These are phyloP conservation scores for Sciurus niger DNA, from an alignment of 2,113 vertebrate genomes.

Conservation along the genomic window DNA sequence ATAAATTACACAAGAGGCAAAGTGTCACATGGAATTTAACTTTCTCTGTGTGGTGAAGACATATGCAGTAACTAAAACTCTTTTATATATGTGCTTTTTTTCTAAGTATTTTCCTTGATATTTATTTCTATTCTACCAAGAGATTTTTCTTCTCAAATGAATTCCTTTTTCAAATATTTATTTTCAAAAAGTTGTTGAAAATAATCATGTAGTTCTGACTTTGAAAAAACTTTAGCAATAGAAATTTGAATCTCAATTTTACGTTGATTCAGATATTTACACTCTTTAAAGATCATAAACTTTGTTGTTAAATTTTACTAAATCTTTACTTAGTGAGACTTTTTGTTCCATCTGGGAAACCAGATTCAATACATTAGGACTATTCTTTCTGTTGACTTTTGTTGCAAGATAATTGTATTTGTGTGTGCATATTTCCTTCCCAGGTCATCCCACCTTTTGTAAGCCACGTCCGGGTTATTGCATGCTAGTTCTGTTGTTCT, in stretches of 20 bases:
- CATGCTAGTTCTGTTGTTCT: neutral
- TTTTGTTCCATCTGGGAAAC: neutral
- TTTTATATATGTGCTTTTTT: neutral
- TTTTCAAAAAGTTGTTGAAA: neutral
- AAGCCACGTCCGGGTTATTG: neutral
- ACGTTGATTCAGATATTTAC: conserved; percentile 34
- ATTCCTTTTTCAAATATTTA: neutral
- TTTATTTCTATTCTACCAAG: neutral
- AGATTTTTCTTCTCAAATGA: neutral
- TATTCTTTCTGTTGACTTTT: neutral
- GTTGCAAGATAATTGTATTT: neutral
- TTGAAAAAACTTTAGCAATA: conserved; percentile 18
- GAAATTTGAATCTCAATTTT: conserved; percentile 38
- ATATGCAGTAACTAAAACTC: neutral
- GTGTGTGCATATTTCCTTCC: neutral
- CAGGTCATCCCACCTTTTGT: neutral
- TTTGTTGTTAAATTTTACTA: conserved; percentile 1
- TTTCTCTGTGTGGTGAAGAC: neutral
- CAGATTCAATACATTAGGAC: neutral
- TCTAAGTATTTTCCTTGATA: neutral
- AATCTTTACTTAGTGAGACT: neutral
- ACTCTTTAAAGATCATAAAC: conserved; percentile 38
- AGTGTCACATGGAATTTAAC: neutral
- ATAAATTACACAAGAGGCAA: neutral
- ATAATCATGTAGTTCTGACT: neutral